Evolutionary conservation across 2,113 vertebrate genomes (phyloP).

Genomic region (Clinocottus analis): DNA sequence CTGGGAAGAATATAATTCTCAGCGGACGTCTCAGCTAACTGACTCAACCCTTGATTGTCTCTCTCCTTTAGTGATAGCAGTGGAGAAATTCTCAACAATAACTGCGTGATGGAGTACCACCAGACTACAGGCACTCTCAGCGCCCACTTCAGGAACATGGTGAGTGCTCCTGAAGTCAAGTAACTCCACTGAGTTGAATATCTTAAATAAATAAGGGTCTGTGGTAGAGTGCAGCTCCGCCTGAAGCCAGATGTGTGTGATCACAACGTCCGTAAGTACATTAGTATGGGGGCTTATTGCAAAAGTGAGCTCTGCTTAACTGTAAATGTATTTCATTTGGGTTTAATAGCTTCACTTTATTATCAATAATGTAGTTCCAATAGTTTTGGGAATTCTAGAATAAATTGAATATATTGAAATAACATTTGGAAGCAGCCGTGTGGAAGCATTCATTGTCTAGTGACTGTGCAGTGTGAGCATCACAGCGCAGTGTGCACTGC

Average conservation of each 20-base stretch:
- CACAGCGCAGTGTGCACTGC: background rate
- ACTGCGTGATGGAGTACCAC: slow-evolving; percentile 98
- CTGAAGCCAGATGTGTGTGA: background rate
- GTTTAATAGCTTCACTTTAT: background rate
- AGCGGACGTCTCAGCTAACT: background rate
- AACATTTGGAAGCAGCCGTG: background rate
- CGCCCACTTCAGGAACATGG: slow-evolving; percentile 98
- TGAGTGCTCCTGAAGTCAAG: slow-evolving; percentile 71
- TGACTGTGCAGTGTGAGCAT: background rate
- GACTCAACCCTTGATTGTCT: slow-evolving; percentile 27
- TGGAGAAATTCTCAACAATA: slow-evolving; percentile 96
- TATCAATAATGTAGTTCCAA: background rate
- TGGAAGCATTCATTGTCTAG: background rate
- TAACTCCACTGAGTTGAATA: background rate
- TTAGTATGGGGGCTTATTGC: background rate
- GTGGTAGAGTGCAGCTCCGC: background rate
- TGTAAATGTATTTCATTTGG: background rate
- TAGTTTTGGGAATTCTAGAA: background rate
- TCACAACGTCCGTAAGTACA: background rate
- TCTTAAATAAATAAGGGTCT: background rate
- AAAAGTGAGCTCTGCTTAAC: background rate
- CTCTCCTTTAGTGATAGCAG: slow-evolving; percentile 89
- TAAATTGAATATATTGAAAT: background rate
- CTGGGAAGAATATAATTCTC: background rate
- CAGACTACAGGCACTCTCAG: slow-evolving; percentile 95